Evolutionary conservation across 2,113 vertebrate species (phyloP).

Genomic region (Amia ocellicauda): DNA sequence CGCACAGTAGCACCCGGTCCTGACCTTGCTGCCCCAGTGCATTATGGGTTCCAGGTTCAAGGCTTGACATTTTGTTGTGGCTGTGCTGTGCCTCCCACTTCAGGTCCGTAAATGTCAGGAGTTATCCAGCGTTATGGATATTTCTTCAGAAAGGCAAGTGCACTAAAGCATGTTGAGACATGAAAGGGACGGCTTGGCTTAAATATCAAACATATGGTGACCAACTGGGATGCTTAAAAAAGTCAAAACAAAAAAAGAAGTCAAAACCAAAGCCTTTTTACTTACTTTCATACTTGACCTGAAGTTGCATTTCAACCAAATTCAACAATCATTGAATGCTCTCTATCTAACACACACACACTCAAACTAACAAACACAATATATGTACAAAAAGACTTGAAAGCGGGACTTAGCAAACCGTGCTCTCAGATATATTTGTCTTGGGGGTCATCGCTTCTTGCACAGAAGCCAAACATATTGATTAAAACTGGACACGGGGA

Average conservation of each 20-base stretch:
- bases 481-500: conserved; percentile 53
- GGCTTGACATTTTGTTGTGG: conserved; percentile 21
- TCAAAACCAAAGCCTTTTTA: neutral
- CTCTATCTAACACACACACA: too few relatives aligned
- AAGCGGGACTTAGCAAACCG: too few relatives aligned
- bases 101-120: conserved; percentile 19
- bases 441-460: conserved; percentile 19
- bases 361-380: too few relatives aligned
- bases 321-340: too few relatives aligned
- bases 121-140: conserved; percentile 8
- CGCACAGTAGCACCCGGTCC: too few relatives aligned
- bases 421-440: too few relatives aligned
- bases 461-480: conserved; percentile 64
- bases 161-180: neutral
- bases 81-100: neutral
- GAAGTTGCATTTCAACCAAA: neutral
- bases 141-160: neutral
- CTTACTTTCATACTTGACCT: neutral
- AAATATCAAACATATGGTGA: neutral
- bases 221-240: conserved; percentile 4
- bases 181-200: neutral
- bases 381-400: too few relatives aligned
- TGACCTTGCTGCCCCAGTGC: neutral
- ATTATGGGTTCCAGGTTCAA: neutral
- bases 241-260: neutral